Evolutionary conservation across 2,797 vertebrate species (phyloP).

Genomic region (Onychomys torridus): DNA sequence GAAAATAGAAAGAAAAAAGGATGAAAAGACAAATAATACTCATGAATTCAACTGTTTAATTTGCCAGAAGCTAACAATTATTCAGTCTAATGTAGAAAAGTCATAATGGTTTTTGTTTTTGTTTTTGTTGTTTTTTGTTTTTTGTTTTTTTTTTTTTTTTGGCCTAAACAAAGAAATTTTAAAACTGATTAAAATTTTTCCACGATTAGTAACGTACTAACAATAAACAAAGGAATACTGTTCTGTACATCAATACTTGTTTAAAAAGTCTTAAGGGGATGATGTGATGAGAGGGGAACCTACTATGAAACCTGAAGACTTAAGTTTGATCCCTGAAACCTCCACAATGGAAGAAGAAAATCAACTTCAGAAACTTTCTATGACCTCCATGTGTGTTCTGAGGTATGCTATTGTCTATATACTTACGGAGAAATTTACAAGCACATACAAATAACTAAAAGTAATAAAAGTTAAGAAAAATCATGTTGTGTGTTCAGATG

Average conservation of each 20-base stretch:
- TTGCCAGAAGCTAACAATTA: conserved; percentile 16
- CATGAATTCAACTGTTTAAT: not conserved
- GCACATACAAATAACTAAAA: not conserved
- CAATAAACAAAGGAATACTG: not conserved
- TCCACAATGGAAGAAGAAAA: not conserved
- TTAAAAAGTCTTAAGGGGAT: not conserved
- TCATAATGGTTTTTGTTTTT: conserved; percentile 36
- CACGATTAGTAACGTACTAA: not conserved
- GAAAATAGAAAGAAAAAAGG: not conserved
- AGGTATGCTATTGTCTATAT: not conserved
- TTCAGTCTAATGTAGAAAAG: not conserved
- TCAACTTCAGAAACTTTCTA: not conserved
- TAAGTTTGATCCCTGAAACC: not conserved
- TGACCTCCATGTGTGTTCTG: too few species aligned
- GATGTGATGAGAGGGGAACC: not conserved
- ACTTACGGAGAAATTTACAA: too few species aligned
- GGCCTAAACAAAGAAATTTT: not conserved
- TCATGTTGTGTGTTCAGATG: not conserved
- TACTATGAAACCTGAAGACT: not conserved
- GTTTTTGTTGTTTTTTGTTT: too few species aligned
- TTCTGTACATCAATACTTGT: not conserved
- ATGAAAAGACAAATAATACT: not conserved
- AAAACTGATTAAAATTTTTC: not conserved
- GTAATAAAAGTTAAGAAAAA: not conserved
- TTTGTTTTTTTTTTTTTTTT: conserved; percentile 1